phyloP scores from a whole-genome alignment of 2,113 vertebrate species.

The Craseonycteris thonglongyai region DNA sequence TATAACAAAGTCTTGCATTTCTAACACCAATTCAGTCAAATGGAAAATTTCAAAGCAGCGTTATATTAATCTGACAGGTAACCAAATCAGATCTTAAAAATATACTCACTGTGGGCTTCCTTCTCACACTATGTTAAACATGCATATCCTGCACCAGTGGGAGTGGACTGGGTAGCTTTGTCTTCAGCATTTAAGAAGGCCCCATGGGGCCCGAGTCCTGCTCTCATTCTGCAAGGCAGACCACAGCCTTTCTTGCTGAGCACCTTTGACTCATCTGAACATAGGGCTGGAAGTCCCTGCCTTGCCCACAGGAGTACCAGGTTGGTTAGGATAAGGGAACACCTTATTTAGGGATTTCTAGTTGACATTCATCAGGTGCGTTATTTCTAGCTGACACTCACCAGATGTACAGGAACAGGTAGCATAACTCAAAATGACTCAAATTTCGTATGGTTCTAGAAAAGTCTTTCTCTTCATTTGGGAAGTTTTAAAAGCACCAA shows the following conservation, averaged over 20 bases:
- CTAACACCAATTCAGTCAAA: background rate
- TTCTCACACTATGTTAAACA: background rate
- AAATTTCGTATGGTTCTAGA: background rate
- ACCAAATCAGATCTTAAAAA: background rate
- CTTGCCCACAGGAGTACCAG: background rate
- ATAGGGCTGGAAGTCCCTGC: background rate
- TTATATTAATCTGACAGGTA: background rate
- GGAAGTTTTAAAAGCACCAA: constrained; percentile 18
- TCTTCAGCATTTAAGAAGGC: background rate
- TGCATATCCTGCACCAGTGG: fast-evolving
- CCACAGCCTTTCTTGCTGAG: background rate
- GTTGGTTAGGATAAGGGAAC: background rate
- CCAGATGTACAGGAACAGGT: background rate
- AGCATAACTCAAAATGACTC: background rate
- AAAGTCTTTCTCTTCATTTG: background rate
- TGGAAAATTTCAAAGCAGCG: background rate
- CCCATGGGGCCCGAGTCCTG: background rate
- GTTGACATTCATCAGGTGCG: background rate
- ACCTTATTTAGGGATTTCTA: background rate
- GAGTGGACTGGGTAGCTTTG: background rate
- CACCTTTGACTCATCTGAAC: background rate
- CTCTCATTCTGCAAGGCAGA: background rate
- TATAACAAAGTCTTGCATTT: background rate
- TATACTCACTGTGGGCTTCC: background rate
- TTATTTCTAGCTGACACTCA: background rate